Conservation (phyloP, 2,113 vertebrate genomes). For the Gadus chalcogrammus region DNA sequence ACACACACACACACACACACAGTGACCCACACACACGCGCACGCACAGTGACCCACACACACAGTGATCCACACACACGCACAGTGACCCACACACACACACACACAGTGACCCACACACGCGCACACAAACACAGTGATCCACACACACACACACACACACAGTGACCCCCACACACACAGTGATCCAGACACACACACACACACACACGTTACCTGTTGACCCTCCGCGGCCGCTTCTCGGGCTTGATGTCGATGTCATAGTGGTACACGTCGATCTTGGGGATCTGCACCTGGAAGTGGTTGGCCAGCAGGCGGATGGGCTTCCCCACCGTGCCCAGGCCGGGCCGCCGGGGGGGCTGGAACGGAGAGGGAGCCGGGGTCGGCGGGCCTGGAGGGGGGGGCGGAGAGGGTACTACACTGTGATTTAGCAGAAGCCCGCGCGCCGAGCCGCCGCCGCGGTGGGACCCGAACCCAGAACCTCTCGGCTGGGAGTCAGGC, state of each 20-base stretch:
- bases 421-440: too few species aligned
- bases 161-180: not conserved
- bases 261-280: conserved; percentile 99
- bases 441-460: too few species aligned
- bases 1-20: not conserved
- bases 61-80: too few species aligned
- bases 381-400: conserved; percentile 81
- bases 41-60: not conserved
- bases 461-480: not conserved
- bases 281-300: conserved; percentile 99
- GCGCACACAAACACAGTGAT: not conserved
- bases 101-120: too few species aligned
- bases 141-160: not conserved
- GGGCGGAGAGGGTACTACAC: not conserved
- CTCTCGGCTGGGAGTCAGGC: too few species aligned
- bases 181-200: not conserved
- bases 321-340: conserved; percentile 97
- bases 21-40: not conserved
- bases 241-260: conserved; percentile 98
- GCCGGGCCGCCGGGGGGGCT: conserved; percentile 95
- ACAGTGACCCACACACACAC: too few species aligned
- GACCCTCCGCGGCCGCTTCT: conserved; percentile 95
- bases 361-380: conserved; percentile 85
- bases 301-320: conserved; percentile 95
- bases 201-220: conserved; percentile 81